These are phyloP conservation scores for Cheilosia impressa DNA, from an alignment of 2,888 invertebrate species.

Conservation along the genomic window DNA sequence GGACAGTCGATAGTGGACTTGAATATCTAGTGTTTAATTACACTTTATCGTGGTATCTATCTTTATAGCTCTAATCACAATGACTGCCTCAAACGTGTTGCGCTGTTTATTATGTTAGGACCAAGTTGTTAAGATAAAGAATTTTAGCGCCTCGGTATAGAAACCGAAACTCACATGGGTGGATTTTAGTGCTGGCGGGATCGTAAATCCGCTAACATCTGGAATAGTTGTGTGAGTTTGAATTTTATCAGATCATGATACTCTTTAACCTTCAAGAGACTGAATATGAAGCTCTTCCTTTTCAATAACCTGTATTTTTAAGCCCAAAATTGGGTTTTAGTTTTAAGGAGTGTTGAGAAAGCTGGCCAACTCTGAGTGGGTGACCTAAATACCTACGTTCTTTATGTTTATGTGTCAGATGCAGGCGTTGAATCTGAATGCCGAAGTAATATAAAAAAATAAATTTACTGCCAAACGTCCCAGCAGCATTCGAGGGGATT, in stretches of 20 bases:
- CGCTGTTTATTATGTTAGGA: not conserved
- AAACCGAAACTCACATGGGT: not conserved
- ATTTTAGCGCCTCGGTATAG: not conserved
- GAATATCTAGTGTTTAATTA: not conserved
- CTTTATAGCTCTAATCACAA: conserved; percentile 4
- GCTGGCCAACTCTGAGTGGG: too few species aligned
- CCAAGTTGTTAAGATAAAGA: conserved; percentile 11
- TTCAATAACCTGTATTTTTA: too few species aligned
- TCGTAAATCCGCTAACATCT: not conserved
- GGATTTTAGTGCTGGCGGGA: not conserved
- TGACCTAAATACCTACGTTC: too few species aligned
- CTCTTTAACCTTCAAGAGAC: too few species aligned
- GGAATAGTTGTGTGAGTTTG: not conserved
- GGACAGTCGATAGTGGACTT: not conserved
- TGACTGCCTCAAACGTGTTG: not conserved
- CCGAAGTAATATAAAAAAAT: too few species aligned
- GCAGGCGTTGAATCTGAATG: too few species aligned
- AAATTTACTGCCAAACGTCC: too few species aligned
- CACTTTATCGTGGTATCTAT: not conserved
- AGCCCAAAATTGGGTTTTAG: too few species aligned
- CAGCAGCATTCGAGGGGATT: too few species aligned
- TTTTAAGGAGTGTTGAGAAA: too few species aligned
- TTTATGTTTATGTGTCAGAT: too few species aligned
- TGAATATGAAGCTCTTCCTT: too few species aligned
- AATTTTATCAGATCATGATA: not conserved